Percentiles rank a stretch among this genome's conserved stretches.
phyloP scores from a whole-genome alignment of 2,113 vertebrate species.

The zebrafish (Danio rerio) region DNA sequence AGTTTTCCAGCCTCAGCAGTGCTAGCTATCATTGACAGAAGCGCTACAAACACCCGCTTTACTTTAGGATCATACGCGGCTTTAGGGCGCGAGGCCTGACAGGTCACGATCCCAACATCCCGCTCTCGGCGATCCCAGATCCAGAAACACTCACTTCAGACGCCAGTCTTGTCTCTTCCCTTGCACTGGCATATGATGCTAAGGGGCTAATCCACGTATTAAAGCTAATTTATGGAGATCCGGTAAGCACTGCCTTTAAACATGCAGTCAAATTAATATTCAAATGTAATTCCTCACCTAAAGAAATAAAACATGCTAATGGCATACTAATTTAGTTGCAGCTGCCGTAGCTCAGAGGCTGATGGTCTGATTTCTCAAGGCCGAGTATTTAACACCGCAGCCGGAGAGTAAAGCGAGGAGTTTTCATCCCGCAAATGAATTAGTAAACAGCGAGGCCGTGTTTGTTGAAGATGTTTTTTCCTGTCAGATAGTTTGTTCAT shows the following conservation, averaged over 20 bases:
- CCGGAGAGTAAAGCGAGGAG: neutral
- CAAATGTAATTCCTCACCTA: constrained; percentile 62
- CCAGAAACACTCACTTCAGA: constrained; percentile 51
- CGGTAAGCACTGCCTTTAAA: constrained; percentile 58
- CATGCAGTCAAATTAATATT: constrained; percentile 64
- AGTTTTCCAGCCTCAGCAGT: neutral
- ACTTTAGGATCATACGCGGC: neutral
- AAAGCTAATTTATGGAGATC: constrained; percentile 64
- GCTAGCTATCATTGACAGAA: constrained; percentile 30
- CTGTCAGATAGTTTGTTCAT: neutral
- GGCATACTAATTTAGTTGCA: constrained; percentile 57
- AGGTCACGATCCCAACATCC: constrained; percentile 25
- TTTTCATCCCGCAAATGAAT: constrained; percentile 23
- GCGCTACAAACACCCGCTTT: neutral
- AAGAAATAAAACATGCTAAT: constrained; percentile 67
- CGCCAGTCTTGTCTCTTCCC: constrained; percentile 16
- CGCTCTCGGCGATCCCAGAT: neutral
- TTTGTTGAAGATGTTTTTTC: constrained; percentile 1
- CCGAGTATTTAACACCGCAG: constrained; percentile 29
- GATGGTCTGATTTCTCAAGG: constrained; percentile 46
- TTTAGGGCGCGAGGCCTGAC: constrained; percentile 10
- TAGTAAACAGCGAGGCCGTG: constrained; percentile 11
- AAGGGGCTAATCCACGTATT: constrained; percentile 59
- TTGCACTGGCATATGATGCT: constrained; percentile 51
- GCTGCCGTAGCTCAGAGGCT: constrained; percentile 36